A percentile compares a stretch with the other conserved stretches of the same genome.
Evolutionary conservation across 2,797 vertebrate genomes (phyloP).

Genomic region (Melanotaenia pygmaea): DNA sequence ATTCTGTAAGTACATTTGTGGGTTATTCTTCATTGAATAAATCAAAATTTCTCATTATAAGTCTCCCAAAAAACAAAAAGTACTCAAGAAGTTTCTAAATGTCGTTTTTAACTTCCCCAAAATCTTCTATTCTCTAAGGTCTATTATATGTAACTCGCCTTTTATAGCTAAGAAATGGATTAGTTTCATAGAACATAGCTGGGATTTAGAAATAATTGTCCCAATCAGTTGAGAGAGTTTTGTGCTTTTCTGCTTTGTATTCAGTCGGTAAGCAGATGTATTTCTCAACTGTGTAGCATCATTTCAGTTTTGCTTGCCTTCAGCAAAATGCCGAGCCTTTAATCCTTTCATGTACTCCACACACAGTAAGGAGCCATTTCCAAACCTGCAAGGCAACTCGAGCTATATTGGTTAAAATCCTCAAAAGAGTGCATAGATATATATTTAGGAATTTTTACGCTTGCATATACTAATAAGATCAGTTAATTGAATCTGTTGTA

Average conservation of each 20-base stretch:
- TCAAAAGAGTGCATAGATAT: conserved; percentile 19
- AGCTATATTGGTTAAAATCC: conserved; percentile 19
- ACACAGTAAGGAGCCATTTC: conserved; percentile 60
- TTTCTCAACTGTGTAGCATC: conserved; percentile 49
- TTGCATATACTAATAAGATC: conserved; percentile 30
- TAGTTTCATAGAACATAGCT: conserved; percentile 34
- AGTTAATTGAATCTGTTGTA: conserved; percentile 57
- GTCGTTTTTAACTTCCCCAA: conserved; percentile 13
- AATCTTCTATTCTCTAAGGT: background rate
- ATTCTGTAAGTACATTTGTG: background rate
- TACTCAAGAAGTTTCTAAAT: conserved; percentile 5
- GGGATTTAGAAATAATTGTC: conserved; percentile 57
- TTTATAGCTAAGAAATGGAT: conserved; percentile 24
- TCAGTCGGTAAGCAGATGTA: conserved; percentile 55
- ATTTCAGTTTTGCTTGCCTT: conserved; percentile 51
- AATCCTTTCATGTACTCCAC: conserved; percentile 68
- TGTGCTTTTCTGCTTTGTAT: conserved; percentile 51
- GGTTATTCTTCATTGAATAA: background rate
- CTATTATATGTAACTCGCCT: background rate
- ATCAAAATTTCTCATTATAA: background rate
- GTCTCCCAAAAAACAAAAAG: conserved; percentile 23
- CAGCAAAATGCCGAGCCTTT: conserved; percentile 62
- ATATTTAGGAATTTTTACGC: conserved; percentile 16
- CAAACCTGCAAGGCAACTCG: conserved; percentile 32
- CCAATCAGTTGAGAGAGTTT: conserved; percentile 25